phyloP scores from a whole-genome alignment of 2,113 vertebrate genomes.

The Notothenia coriiceps region DNA sequence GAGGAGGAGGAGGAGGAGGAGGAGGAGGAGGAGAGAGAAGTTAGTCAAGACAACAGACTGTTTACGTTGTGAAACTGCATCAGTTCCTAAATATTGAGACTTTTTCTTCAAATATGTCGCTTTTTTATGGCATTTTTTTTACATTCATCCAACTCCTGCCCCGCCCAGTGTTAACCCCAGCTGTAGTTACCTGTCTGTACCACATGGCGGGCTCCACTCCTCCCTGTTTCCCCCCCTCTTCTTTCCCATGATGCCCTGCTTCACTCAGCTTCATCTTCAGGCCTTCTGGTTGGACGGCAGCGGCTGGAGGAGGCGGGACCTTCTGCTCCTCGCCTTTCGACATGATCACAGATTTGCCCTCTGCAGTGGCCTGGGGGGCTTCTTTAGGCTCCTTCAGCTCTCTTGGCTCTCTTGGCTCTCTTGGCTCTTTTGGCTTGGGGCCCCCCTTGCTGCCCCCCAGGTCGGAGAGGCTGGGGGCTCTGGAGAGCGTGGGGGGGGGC shows the following conservation, averaged over 20 bases:
- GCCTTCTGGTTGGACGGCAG: slow-evolving; percentile 84
- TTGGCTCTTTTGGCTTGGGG: slow-evolving; percentile 56
- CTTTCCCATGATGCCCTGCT: slow-evolving; percentile 89
- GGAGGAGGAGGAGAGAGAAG: not conserved
- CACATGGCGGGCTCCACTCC: slow-evolving; percentile 93
- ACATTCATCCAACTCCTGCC: too few relatives aligned
- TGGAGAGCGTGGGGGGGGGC: slow-evolving; percentile 88
- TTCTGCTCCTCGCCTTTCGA: slow-evolving; percentile 93
- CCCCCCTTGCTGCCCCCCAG: slow-evolving; percentile 87
- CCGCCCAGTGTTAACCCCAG: not conserved
- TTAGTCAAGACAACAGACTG: not conserved
- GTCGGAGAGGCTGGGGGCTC: slow-evolving; percentile 92
- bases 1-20: not conserved
- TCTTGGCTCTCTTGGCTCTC: slow-evolving; percentile 62
- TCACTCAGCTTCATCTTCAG: slow-evolving; percentile 94
- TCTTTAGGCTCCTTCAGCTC: slow-evolving; percentile 19
- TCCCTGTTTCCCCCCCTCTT: slow-evolving; percentile 87
- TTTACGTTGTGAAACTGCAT: too few relatives aligned
- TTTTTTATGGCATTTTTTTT: too few relatives aligned
- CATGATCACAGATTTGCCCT: slow-evolving; percentile 94
- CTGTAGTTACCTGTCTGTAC: slow-evolving; percentile 93
- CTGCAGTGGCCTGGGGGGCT: slow-evolving; percentile 74
- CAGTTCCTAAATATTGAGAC: too few relatives aligned
- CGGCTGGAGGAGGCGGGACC: slow-evolving; percentile 50
- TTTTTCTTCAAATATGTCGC: too few relatives aligned